These are phyloP conservation scores for Temnothorax ravouxi DNA, from an alignment of 2,888 invertebrate genomes.

Conservation along the genomic window DNA sequence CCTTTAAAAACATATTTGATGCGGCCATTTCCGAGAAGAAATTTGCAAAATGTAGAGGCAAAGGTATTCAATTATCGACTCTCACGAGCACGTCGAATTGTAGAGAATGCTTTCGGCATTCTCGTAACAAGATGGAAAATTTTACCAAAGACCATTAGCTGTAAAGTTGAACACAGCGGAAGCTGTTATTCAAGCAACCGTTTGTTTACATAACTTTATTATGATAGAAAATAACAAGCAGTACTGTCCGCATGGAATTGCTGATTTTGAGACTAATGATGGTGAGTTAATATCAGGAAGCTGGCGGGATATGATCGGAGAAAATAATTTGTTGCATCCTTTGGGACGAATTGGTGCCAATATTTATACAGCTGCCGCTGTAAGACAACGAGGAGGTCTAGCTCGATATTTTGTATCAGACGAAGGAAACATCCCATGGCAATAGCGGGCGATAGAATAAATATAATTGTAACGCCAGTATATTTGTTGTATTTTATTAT, in stretches of 20 bases:
- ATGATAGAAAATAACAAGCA: background rate
- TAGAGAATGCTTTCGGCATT: too few relatives aligned
- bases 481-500: too few relatives aligned
- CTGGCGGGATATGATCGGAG: background rate
- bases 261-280: background rate
- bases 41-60: background rate
- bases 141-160: too few relatives aligned
- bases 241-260: background rate
- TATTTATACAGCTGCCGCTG: background rate
- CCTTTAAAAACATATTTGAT: slow-evolving; percentile 3
- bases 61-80: background rate
- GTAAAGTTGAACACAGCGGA: too few relatives aligned
- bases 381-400: background rate
- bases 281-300: background rate
- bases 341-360: background rate
- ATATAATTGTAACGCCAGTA: too few relatives aligned
- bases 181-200: too few relatives aligned
- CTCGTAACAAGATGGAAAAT: too few relatives aligned
- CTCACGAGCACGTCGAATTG: background rate
- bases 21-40: background rate
- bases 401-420: background rate
- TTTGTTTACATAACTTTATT: too few relatives aligned
- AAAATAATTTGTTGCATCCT: background rate
- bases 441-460: background rate
- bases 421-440: background rate